Evolutionary conservation across 1,140 invertebrate genomes (phyloP), one percentile per base, ranked within the genome.

Genomic region (Platyura marginata): DNA sequence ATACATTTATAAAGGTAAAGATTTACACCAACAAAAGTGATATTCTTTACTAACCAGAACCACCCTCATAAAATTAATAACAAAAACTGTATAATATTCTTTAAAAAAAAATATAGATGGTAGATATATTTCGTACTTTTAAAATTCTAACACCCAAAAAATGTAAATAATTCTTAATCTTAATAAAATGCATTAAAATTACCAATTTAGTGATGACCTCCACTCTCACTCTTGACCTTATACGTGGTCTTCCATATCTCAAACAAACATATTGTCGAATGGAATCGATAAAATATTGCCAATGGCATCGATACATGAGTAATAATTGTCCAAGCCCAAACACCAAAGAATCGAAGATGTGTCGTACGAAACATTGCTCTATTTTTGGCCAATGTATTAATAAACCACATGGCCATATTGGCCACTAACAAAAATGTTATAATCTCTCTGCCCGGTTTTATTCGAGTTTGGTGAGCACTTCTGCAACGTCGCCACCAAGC

Each of bases 161-260:
- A n/a, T n/a, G n/a, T n/a, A n/a, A n/a, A n/a, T n/a, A n/a, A n/a
- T n/a, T 29, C 13, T 29, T 29, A 29, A 8, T 29, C 6, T 8
- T 13, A 29, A 29, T 6, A 29, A 29, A 29, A 29, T 29, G 6
- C 25, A 29, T 29, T 29, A 13, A 29, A 29, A 29, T 29, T 29
- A 8, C 6, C 13, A 8, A 29, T 8, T 8, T 8, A 13, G 6
- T 13, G 25, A 8, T 29, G 6, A 29, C 13, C 13, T 29, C 25
- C 6, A 29, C 6, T 29, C 11, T 34, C 11, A 15, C 4, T n/a
- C 13, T 34, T 13, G 6, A 79, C 68, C 56, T 88, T 88, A 59
- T 91, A 92, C 21, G 83, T 77, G 43, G 81, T 74, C 57, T 90
- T 90, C 89, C 88, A 94, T 32, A 92, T 87, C 62, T 93, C 89